phyloP scores from a whole-genome alignment of 2,888 invertebrate species.

The Drosophila infuscata region DNA sequence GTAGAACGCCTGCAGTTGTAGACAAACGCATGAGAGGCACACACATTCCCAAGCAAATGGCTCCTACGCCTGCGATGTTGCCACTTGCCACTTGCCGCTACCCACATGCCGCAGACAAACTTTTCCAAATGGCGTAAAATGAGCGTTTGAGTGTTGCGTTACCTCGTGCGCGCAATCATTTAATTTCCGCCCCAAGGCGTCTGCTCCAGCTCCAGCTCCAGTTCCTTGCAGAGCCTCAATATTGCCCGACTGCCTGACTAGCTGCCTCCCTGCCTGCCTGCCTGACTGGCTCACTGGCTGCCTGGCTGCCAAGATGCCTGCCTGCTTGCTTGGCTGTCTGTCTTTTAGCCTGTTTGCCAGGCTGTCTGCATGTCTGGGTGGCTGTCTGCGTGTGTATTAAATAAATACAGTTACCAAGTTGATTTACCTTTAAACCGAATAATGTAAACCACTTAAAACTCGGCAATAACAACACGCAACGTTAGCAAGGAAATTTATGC shows the following conservation, averaged over 20 bases:
- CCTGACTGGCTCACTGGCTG: constrained; percentile 22
- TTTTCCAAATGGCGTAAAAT: constrained; percentile 79
- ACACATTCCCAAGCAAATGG: constrained; percentile 23
- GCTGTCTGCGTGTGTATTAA: constrained; percentile 68
- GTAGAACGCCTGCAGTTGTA: constrained; percentile 65
- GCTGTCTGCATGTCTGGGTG: constrained; percentile 30
- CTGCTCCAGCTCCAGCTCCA: constrained; percentile 25
- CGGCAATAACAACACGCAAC: constrained; percentile 67
- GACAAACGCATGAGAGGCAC: constrained; percentile 61
- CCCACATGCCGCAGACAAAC: constrained; percentile 73
- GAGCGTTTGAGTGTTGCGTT: constrained; percentile 79
- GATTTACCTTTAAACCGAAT: constrained; percentile 79
- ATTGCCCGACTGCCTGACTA: constrained; percentile 5
- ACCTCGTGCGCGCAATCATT: constrained; percentile 80
- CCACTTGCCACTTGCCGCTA: no score
- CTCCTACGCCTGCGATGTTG: constrained; percentile 17
- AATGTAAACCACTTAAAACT: constrained; percentile 78
- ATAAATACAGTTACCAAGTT: constrained; percentile 80
- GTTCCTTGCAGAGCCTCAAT: constrained; percentile 23
- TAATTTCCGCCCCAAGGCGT: constrained; percentile 77
- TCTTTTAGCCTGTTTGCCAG: constrained; percentile 24
- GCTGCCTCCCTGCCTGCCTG: neutral
- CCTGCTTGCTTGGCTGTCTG: constrained; percentile 21
- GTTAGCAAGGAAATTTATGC: constrained; percentile 62
- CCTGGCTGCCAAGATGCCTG: constrained; percentile 25